These are phyloP conservation scores for Heliothis virescens DNA, from an alignment of 1,140 invertebrate genomes.

Conservation along the genomic window DNA sequence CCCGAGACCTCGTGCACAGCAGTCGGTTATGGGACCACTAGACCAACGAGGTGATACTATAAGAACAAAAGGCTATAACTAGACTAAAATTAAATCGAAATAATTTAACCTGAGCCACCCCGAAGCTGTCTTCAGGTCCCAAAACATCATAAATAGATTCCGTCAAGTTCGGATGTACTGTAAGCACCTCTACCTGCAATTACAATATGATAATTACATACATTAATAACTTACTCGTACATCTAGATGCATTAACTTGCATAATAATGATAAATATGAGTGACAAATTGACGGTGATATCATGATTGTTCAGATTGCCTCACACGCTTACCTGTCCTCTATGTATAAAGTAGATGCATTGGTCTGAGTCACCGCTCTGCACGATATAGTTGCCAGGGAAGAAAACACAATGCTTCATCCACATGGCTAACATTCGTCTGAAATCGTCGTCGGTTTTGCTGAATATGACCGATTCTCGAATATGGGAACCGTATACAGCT, in stretches of 20 bases:
- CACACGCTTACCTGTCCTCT: slow-evolving; percentile 75
- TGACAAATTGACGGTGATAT: slow-evolving; percentile 21
- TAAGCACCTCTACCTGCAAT: slow-evolving; percentile 82
- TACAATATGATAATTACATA: background rate
- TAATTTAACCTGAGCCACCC: slow-evolving; percentile 74
- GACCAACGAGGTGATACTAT: no score
- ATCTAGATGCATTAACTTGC: background rate
- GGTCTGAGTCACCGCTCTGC: slow-evolving; percentile 81
- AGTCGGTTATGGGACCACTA: no score
- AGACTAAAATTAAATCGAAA: background rate
- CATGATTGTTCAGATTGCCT: slow-evolving; percentile 6
- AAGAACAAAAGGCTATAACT: background rate
- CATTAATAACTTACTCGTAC: no score
- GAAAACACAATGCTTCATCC: slow-evolving; percentile 80
- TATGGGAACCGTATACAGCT: slow-evolving; percentile 79
- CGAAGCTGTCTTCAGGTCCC: slow-evolving; percentile 83
- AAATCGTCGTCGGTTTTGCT: slow-evolving; percentile 78
- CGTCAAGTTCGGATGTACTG: slow-evolving; percentile 82
- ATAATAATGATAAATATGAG: slow-evolving; percentile 1
- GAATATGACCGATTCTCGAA: slow-evolving; percentile 81
- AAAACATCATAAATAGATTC: slow-evolving; percentile 84
- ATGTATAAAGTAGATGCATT: slow-evolving; percentile 84
- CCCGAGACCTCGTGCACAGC: no score
- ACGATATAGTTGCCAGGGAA: slow-evolving; percentile 85
- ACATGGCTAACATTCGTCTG: slow-evolving; percentile 77